Evolutionary conservation across 2,113 vertebrate species (phyloP), one percentile per base, ranked within the genome.

Genomic region (Proteles cristata): DNA sequence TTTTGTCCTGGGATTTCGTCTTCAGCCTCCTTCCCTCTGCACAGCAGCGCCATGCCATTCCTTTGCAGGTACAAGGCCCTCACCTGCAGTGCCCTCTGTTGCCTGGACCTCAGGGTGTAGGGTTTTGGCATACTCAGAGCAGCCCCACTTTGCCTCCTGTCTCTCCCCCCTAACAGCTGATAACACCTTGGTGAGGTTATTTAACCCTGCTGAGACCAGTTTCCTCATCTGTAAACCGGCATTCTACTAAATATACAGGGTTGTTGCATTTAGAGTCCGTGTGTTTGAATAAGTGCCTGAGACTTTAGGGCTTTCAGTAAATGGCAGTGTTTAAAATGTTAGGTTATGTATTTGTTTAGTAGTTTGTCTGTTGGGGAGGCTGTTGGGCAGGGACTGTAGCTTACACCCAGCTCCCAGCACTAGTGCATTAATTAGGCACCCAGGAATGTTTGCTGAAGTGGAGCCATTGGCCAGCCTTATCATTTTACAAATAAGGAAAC

Each of bases 401-500:
- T 81, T 63, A 73, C 4, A 63, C 25, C 48, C 55, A 88, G 15
- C 65, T 93, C 11, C 43, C 43, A 43, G 50, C 55, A 21, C 65
- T 63, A 35, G 4, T 12, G 21, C n/a, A n/a, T 61, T 82, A 39
- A 6, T 90, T 45, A 74, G 39, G 83, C 69, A 50, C 50, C n/a
- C 58, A 53, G 5, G 65, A 74, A 55, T 73, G 25, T 80, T 68
- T n/a, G 43, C 65, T 33, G 26, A 61, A 74, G 53, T 31, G 0
- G 63, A 90, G 55, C 68, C 31, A 50, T 21, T 48, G 77, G 35
- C 48, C 45, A 61, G 1, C 82, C 5, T 74, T 68, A 17, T 90
- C 73, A 79, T 79, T 97, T 66, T 48, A 65, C 43, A 96, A 55
- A 81, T 65, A 58, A 87, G 77, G 63, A 91, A 65, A 82, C 77